Evolutionary conservation across 2,797 vertebrate genomes (phyloP), one percentile per base, ranked within the genome.

Genomic region (Diplodus sargus): DNA sequence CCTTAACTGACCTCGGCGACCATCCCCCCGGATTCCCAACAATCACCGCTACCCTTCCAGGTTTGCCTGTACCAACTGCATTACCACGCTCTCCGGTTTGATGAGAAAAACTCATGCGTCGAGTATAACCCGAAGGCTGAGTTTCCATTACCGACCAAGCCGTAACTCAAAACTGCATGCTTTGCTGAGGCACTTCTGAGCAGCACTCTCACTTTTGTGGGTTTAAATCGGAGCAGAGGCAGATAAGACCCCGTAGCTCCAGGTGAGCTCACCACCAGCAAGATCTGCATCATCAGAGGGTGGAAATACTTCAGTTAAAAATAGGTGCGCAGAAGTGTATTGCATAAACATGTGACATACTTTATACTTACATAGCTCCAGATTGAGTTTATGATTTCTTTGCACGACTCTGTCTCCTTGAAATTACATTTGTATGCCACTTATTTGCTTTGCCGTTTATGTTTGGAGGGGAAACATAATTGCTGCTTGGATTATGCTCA

Each of bases 231-330:
- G 84, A 85, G 85, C 74, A 72, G 81, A 78, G 73, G 66, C 63
- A 80, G 91, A 92, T 92, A 91, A 90, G 84, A 82, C 83, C 70
- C 53, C 9, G 9, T 83, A 49, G 85, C 89, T 85, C 52, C 85
- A 92, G 89, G 89, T 91, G 87, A 90, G 91, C 78, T 90, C 88
- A 82, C 82, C 71, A 70, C 76, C 74, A 85, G 85, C 78, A 83
- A 88, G 77, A 90, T 89, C 82, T 84, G 74, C 85, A 89, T 90
- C 87, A 88, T 85, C 87, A 88, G 74, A 88, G 79, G 84, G 47
- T 48, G 85, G 77, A 48, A 74, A 78, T 54, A 47, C 67, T 66
- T 70, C 63, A 47, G 75, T 84, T 87, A 89, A 85, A 90, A 86
- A 90, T 89, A 91, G 81, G 78, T 77, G 59, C 45, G 78, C 67